Base-by-base conservation (phyloP, 2,888 invertebrate genomes). In the Nebria brevicollis region DNA sequence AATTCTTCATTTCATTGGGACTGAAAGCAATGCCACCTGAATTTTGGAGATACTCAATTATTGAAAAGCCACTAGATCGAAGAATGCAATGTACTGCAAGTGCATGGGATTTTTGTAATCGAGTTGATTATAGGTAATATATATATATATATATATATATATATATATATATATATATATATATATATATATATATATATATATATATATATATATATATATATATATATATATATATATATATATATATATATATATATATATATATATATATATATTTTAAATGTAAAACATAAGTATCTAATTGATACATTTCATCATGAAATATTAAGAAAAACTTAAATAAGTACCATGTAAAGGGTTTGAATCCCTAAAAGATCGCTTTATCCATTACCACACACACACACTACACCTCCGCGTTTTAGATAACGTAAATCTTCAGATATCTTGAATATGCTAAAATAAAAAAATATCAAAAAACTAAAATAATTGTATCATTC, bases 21-120 rank as follows among this genome's bases (percentile, higher is more conserved):
- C 89, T 97, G 86, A 94, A 94, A 86, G 93, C 94, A 0, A 95
- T 95, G 90, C 94, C 96, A 0, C 93, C 94, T 0, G 94, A 95
- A 88, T 97, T 97, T 90, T 97, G 97, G 96, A 92, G 94, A 66
- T 92, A 93, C 41, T 96, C 96, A 0, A 91, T 97, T 91, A 90
- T 97, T 43, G 93, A 94, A 84, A 92, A 94, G 82, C 96, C 97
- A 0, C 88, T 91, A 13, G 94, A 94, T 84, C 91, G 94, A 82
- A 94, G 91, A 87, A 93, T 93, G 0, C 94, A 94, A 84, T 95
- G 95, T 85, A 94, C 93, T 0, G 92, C 95, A 0, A 94, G 94
- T 82, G 94, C 96, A 0, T 96, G 96, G 96, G 96, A 97, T 88
- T 95, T 96, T 89, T 95, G 94, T 86, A 95, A 96, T 86, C 91